Conservation (phyloP, 1,140 invertebrate species). For the Aphis gossypii region DNA sequence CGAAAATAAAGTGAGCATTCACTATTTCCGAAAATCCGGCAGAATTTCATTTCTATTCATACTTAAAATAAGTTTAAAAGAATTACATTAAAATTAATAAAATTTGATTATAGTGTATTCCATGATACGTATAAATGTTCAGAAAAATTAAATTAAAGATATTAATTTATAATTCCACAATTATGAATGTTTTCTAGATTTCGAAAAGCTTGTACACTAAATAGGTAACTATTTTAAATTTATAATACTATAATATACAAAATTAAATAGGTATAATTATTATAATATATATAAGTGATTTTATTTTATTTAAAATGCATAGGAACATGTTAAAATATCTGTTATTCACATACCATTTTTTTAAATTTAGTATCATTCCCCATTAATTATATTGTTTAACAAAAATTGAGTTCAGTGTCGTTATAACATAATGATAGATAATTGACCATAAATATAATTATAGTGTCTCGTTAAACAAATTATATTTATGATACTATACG, state of each 20-base stretch:
- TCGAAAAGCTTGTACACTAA: not conserved
- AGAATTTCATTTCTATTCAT: not conserved
- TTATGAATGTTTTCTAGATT: too few relatives aligned
- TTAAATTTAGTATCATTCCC: not conserved
- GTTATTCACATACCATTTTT: not conserved
- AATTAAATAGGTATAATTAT: not conserved
- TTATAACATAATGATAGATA: conserved; percentile 18
- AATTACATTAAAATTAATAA: too few relatives aligned
- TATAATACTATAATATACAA: not conserved
- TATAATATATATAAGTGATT: not conserved
- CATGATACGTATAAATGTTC: too few relatives aligned
- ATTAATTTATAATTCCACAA: too few relatives aligned
- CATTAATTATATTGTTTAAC: not conserved
- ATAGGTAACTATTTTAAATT: not conserved
- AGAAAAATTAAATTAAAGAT: too few relatives aligned
- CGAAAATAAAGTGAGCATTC: not conserved
- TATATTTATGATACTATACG: not conserved
- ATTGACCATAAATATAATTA: not conserved
- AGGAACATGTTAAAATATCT: not conserved
- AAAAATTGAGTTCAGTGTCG: not conserved
- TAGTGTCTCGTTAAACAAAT: not conserved
- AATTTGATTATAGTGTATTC: too few relatives aligned
- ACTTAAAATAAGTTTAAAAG: too few relatives aligned
- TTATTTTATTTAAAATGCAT: not conserved
- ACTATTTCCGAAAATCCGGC: not conserved